Percentiles rank a stretch among this genome's conserved stretches.
Conservation (phyloP, 1,140 invertebrate species). For the Marisa cornuarietis region DNA sequence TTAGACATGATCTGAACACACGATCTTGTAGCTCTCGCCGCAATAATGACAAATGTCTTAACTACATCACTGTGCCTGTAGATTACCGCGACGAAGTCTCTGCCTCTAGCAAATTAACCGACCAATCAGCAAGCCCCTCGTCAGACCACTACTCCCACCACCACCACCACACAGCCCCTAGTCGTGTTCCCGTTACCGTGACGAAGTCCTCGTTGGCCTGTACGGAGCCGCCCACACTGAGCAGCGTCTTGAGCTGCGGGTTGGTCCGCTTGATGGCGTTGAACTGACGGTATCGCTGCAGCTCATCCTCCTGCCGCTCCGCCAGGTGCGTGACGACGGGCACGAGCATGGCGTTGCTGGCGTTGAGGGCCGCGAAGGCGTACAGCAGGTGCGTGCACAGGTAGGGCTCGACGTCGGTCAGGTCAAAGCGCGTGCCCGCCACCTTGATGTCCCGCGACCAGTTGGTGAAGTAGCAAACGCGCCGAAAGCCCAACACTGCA, state of each 20-base stretch:
- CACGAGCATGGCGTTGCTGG: background rate
- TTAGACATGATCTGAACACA: no score
- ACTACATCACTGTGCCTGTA: no score
- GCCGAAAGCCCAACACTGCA: conserved; percentile 23
- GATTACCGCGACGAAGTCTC: no score
- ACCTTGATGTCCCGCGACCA: conserved; percentile 40
- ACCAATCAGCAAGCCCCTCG: no score
- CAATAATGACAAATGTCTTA: no score
- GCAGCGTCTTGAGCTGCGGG: conserved; percentile 28
- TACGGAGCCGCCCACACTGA: conserved; percentile 36
- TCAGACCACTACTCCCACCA: background rate
- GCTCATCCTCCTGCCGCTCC: conserved; percentile 15
- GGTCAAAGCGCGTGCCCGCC: conserved; percentile 31
- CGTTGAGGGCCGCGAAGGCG: conserved; percentile 74
- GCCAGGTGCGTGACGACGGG: conserved; percentile 16
- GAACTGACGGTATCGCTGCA: conserved; percentile 29
- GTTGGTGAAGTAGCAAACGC: conserved; percentile 48
- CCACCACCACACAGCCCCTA: background rate
- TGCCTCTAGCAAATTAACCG: no score
- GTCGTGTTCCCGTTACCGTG: conserved; percentile 7
- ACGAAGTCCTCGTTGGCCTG: conserved; percentile 29
- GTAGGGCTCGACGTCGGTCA: conserved; percentile 73
- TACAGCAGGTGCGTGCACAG: conserved; percentile 86
- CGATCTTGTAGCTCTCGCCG: no score
- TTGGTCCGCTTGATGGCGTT: conserved; percentile 34